Percentiles rank a stretch among this genome's conserved stretches.
Conservation (phyloP, 2,113 vertebrate species). For the Naja naja region DNA sequence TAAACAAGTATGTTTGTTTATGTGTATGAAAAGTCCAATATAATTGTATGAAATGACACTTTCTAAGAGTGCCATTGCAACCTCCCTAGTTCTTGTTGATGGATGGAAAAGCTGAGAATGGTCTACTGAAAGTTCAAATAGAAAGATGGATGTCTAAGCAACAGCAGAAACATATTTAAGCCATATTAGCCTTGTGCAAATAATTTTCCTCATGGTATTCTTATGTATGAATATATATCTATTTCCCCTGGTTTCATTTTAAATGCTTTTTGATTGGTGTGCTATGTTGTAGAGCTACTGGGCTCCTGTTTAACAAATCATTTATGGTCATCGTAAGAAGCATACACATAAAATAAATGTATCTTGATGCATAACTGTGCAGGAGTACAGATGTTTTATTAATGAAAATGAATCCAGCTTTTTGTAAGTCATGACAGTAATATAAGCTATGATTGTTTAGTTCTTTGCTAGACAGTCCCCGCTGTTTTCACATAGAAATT, state of each 20-base stretch:
- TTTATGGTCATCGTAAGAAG: constrained; percentile 67
- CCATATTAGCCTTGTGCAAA: rapidly evolving
- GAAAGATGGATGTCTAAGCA: not conserved
- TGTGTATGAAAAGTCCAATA: not conserved
- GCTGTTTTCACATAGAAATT: constrained; percentile 83
- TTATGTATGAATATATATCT: not conserved
- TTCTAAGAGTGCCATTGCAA: not conserved
- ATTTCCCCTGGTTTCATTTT: constrained; percentile 47
- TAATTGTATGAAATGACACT: not conserved
- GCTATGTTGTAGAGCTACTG: constrained; percentile 54
- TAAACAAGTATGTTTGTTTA: not conserved
- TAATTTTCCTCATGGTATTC: not conserved
- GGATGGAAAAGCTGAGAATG: not conserved
- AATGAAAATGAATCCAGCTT: constrained; percentile 82
- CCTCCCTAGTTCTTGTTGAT: not conserved
- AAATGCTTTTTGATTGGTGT: constrained; percentile 57
- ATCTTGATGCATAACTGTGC: constrained; percentile 78
- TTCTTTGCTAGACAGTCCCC: constrained; percentile 73
- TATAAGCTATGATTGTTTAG: constrained; percentile 82
- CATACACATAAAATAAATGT: constrained; percentile 81
- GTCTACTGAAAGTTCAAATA: not conserved
- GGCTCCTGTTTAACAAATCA: constrained; percentile 71
- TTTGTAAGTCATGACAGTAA: constrained; percentile 82
- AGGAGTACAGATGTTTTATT: constrained; percentile 83
- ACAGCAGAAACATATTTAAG: not conserved